A percentile compares a stretch with the other conserved stretches of the same genome.
These are phyloP conservation scores for Cyclina sinensis DNA, from an alignment of 1,140 invertebrate species.

Conservation along the genomic window DNA sequence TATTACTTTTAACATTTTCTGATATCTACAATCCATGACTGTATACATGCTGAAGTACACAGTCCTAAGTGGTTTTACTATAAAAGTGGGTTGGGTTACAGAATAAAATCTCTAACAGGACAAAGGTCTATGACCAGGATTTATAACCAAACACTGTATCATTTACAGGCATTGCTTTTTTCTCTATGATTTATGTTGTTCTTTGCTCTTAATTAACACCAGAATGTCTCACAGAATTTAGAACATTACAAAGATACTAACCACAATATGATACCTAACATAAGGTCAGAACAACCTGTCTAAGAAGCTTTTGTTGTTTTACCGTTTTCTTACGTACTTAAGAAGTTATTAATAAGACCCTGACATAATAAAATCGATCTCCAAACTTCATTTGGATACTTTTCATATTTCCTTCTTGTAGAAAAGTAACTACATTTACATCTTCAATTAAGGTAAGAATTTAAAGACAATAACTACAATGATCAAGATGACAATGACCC, in stretches of 20 bases:
- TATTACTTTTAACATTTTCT: conserved; percentile 42
- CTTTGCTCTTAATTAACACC: conserved; percentile 11
- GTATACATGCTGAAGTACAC: background rate
- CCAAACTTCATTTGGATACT: too few species aligned
- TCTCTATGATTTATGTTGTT: background rate
- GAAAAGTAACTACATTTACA: too few species aligned
- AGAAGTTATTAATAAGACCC: too few species aligned
- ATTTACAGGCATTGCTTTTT: background rate
- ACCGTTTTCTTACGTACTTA: too few species aligned
- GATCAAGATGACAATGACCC: too few species aligned
- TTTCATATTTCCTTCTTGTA: too few species aligned
- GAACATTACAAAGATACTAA: background rate
- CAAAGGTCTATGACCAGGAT: conserved; percentile 17
- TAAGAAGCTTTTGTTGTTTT: too few species aligned
- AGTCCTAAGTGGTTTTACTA: conserved; percentile 6
- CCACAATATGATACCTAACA: too few species aligned
- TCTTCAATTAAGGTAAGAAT: too few species aligned
- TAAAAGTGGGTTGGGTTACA: conserved; percentile 20
- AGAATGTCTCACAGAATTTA: background rate
- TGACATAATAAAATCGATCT: too few species aligned
- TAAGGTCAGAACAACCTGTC: too few species aligned
- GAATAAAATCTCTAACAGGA: background rate
- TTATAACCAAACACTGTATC: background rate
- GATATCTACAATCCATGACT: background rate
- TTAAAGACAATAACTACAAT: too few species aligned